These are phyloP conservation scores for Hipposideros larvatus DNA, from an alignment of 2,797 vertebrate species.

Conservation along the genomic window DNA sequence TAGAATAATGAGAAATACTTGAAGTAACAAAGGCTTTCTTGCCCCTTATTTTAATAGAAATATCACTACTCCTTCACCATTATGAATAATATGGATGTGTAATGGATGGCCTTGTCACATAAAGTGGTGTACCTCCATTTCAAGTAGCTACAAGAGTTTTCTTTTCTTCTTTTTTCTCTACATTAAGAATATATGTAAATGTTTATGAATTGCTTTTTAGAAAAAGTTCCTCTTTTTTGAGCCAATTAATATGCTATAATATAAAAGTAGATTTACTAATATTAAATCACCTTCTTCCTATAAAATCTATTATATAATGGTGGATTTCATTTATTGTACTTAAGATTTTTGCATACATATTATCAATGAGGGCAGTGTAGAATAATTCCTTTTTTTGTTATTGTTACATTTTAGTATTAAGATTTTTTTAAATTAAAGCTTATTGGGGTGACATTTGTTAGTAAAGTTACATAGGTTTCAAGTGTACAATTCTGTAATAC, in stretches of 20 bases:
- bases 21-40: neutral
- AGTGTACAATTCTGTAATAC: too few relatives aligned
- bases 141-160: neutral
- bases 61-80: neutral
- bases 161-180: neutral
- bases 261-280: neutral
- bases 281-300: neutral
- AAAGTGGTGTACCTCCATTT: neutral
- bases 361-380: neutral
- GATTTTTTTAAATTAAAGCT: neutral
- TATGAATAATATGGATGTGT: neutral
- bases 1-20: slow-evolving; percentile 1
- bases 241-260: neutral
- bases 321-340: neutral
- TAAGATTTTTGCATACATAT: neutral
- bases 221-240: neutral
- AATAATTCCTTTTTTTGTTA: neutral
- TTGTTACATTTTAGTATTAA: neutral
- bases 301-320: neutral
- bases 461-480: too few relatives aligned
- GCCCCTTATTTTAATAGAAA: neutral
- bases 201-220: neutral
- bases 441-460: too few relatives aligned
- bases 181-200: neutral
- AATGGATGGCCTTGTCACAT: neutral